phyloP scores from a whole-genome alignment of 2,888 invertebrate genomes.

The Ligdia adustata region DNA sequence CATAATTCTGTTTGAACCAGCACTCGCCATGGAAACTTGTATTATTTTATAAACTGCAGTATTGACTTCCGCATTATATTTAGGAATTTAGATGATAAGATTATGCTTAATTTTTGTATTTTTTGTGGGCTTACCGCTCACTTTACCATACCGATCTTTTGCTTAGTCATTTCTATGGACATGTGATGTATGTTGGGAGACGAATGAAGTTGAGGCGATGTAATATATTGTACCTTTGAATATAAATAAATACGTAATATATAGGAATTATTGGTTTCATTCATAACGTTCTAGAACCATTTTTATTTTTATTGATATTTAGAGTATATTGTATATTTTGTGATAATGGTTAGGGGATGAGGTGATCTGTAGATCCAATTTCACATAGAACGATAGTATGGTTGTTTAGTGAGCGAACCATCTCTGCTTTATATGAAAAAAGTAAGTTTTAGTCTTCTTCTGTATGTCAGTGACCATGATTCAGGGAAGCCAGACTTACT shows the following conservation, averaged over 20 bases:
- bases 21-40: slow-evolving; percentile 64
- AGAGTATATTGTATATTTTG: too few species aligned
- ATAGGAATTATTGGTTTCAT: slow-evolving; percentile 66
- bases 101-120: slow-evolving; percentile 79
- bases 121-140: slow-evolving; percentile 70
- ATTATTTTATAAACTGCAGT: slow-evolving; percentile 77
- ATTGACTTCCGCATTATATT: slow-evolving; percentile 78
- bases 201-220: slow-evolving; percentile 74
- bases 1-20: slow-evolving; percentile 75
- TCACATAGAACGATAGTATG: too few species aligned
- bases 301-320: too few species aligned
- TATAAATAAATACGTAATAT: slow-evolving; percentile 84
- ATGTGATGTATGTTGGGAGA: slow-evolving; percentile 72
- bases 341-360: too few species aligned
- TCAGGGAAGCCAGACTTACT: too few species aligned
- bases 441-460: too few species aligned
- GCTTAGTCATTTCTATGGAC: slow-evolving; percentile 76
- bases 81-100: slow-evolving; percentile 70
- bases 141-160: slow-evolving; percentile 75
- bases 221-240: slow-evolving; percentile 84
- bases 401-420: too few species aligned
- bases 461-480: too few species aligned
- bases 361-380: too few species aligned
- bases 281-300: too few species aligned
- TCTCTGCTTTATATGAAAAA: too few species aligned